phyloP scores from a whole-genome alignment of 2,113 vertebrate species.

The Phylloscopus whistleri region DNA sequence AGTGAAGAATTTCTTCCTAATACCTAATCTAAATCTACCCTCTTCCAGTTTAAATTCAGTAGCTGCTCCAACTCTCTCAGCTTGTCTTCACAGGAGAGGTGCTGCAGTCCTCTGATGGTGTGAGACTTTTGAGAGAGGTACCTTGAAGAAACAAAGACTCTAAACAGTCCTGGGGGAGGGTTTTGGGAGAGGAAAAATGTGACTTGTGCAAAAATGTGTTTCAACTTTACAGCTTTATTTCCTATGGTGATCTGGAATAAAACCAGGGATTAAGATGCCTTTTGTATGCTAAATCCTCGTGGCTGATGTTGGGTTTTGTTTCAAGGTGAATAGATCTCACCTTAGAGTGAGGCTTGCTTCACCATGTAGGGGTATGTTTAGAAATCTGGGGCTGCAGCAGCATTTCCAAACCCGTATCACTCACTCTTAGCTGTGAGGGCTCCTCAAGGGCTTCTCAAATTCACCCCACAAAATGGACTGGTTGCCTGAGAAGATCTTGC shows the following conservation, averaged over 20 bases:
- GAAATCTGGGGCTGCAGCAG: neutral
- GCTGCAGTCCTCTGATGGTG: neutral
- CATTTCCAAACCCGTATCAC: fast-evolving
- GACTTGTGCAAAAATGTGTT: neutral
- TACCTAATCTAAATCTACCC: neutral
- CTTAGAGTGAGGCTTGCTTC: neutral
- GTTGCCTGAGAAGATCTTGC: neutral
- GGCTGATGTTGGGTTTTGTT: neutral
- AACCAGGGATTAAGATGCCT: neutral
- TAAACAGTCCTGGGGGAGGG: fast-evolving
- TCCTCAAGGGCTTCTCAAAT: neutral
- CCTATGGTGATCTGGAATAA: neutral
- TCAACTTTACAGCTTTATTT: neutral
- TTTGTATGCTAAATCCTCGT: neutral
- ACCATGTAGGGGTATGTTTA: neutral
- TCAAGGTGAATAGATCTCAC: neutral
- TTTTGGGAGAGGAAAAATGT: neutral
- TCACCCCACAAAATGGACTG: neutral
- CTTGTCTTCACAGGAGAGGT: neutral
- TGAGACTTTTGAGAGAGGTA: neutral
- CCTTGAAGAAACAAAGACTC: neutral
- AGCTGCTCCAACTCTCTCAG: neutral
- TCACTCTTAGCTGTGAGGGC: neutral
- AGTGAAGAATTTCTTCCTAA: neutral
- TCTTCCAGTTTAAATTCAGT: neutral